Evolutionary conservation across 1,140 invertebrate genomes (phyloP), one percentile per base, ranked within the genome.

Genomic region (Brachionus manjavacas): DNA sequence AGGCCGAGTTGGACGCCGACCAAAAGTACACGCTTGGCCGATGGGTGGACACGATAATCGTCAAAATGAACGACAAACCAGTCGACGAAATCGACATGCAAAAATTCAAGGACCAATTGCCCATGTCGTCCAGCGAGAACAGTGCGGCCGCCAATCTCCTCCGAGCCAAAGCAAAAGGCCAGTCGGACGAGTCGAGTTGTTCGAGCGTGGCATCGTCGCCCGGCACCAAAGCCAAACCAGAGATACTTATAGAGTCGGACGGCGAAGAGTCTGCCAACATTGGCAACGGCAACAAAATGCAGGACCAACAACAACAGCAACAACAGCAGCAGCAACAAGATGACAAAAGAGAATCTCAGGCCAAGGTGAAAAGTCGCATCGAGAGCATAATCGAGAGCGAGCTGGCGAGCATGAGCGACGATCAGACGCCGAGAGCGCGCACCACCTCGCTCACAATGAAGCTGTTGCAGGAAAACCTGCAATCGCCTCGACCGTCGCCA

Each of bases 11-110:
- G 66, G 66, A 31, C 4, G 25, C n/a, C 20, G 79, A 81, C n/a
- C 35, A 39, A 23, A 81, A 81, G 11, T 81, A 81, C 25, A 81
- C 79, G 11, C 31, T 81, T 4, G 79, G 79, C 8, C 8, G 31
- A 39, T 81, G 79, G 79, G 79, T 81, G 4, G 79, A 81, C 25
- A 64, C 79, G 3, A 81, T 81, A 35, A 81, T 81, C 11, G 64
- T 60, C 60, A 68, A 68, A 81, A 81, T 81, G 79, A 81, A 81
- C 35, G 52, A 81, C 20, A 72, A 72, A 23, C 72, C 72, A 49
- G 41, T 76, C 9, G 72, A 76, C 41, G 72, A 76, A 35, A 52
- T 76, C 28, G 72, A 76, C 25, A 28, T 76, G 23, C 41, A 76
- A 49, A 76, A 76, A 49, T 76, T 49, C 23, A 76, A 76, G 14